Percentiles rank a stretch among this genome's conserved stretches.
Evolutionary conservation across 2,113 vertebrate species (phyloP).

Genomic region (Suncus etruscus): DNA sequence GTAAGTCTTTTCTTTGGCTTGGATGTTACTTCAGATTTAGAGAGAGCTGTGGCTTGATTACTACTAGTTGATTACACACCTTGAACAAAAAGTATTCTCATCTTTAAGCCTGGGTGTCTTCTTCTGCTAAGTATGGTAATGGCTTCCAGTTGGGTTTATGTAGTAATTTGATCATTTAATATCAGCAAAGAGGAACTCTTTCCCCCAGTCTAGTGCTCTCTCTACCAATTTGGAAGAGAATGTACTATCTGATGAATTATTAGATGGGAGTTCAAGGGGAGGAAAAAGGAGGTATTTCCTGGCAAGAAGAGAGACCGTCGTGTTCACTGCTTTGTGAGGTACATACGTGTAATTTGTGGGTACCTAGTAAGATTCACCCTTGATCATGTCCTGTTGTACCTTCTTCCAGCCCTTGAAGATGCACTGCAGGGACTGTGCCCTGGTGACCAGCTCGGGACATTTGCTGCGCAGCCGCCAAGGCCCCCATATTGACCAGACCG

Average conservation of each 20-base stretch:
- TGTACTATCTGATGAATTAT: background rate
- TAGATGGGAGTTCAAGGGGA: too few relatives aligned
- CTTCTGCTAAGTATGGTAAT: background rate
- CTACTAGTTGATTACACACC: background rate
- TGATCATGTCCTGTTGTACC: slow-evolving; percentile 37
- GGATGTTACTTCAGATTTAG: background rate
- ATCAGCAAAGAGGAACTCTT: background rate
- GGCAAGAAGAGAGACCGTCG: background rate
- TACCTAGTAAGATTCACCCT: background rate
- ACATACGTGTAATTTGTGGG: background rate
- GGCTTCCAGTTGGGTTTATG: background rate
- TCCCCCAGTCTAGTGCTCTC: background rate
- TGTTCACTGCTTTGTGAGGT: background rate
- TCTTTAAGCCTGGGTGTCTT: background rate
- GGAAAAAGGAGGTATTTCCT: background rate
- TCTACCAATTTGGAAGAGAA: background rate
- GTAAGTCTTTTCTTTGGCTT: background rate
- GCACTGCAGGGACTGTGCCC: slow-evolving; percentile 94
- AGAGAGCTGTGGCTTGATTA: background rate
- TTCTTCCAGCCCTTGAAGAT: slow-evolving; percentile 93
- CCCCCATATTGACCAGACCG: slow-evolving; percentile 92
- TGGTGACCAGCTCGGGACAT: slow-evolving; percentile 98
- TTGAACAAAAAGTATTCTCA: background rate
- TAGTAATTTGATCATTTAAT: background rate
- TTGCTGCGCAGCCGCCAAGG: slow-evolving; percentile 92